phyloP scores from a whole-genome alignment of 2,797 vertebrate genomes.

The Silurus aristotelis region DNA sequence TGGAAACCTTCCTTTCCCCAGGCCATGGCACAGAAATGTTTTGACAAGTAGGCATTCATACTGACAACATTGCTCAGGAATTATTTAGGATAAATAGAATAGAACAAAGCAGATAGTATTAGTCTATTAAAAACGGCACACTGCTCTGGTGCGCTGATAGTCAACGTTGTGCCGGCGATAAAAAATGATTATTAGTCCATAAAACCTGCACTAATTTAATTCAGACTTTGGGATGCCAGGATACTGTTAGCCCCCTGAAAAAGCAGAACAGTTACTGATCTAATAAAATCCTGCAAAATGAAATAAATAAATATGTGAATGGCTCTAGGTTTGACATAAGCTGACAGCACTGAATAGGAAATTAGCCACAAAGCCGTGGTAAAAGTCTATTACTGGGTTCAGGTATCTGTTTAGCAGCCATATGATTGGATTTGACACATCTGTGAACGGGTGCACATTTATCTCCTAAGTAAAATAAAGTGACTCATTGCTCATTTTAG shows the following conservation, averaged over 20 bases:
- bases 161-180: constrained; percentile 48
- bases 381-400: constrained; percentile 77
- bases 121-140: constrained; percentile 54
- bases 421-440: constrained; percentile 80
- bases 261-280: constrained; percentile 64
- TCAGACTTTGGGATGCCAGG: constrained; percentile 55
- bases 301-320: constrained; percentile 80
- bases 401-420: constrained; percentile 70
- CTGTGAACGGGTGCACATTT: constrained; percentile 78
- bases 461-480: constrained; percentile 73
- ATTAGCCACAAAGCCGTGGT: constrained; percentile 77
- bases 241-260: constrained; percentile 57
- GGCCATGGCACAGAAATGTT: constrained; percentile 49
- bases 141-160: constrained; percentile 52
- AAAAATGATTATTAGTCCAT: constrained; percentile 56
- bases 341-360: constrained; percentile 79
- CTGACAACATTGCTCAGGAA: constrained; percentile 50
- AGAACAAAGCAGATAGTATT: constrained; percentile 54
- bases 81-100: constrained; percentile 54
- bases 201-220: constrained; percentile 56
- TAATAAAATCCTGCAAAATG: constrained; percentile 77
- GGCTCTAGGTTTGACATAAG: constrained; percentile 73
- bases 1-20: constrained; percentile 51
- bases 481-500: constrained; percentile 58
- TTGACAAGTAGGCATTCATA: constrained; percentile 56